Conservation (phyloP, 2,888 invertebrate species). For the Smittia sp. region DNA sequence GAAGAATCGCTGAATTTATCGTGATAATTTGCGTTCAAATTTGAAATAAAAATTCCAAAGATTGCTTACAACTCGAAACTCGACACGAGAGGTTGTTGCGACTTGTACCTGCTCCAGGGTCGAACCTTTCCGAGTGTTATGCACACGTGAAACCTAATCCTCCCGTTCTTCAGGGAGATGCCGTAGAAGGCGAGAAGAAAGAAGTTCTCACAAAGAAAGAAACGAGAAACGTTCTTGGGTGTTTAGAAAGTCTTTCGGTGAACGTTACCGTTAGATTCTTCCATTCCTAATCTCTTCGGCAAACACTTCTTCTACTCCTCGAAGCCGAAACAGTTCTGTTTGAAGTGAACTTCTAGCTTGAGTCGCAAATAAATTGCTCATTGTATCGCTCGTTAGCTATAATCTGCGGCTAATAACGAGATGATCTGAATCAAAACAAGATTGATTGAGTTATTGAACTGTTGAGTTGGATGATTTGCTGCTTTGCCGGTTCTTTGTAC, state of each 20-base stretch:
- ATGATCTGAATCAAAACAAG: not conserved
- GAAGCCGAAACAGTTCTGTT: not conserved
- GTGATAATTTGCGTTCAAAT: not conserved
- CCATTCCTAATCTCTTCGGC: not conserved
- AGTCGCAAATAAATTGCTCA: constrained; percentile 6
- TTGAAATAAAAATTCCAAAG: constrained; percentile 3
- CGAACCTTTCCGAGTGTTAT: constrained; percentile 16
- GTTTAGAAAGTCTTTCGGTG: constrained; percentile 23
- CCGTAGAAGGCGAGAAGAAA: not conserved
- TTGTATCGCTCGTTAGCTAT: constrained; percentile 20
- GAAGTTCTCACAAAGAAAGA: constrained; percentile 17
- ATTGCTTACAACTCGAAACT: not conserved
- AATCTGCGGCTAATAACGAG: not conserved
- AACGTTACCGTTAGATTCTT: constrained; percentile 14
- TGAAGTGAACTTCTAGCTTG: not conserved
- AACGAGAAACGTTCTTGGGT: not conserved
- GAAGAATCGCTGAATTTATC: not conserved
- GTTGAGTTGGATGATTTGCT: not conserved
- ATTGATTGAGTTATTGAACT: constrained; percentile 7
- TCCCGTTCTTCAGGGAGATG: not conserved
- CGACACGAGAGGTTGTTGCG: not conserved
- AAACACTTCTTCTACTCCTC: constrained; percentile 13
- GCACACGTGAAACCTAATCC: constrained; percentile 27
- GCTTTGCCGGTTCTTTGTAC: not conserved
- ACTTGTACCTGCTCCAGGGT: constrained; percentile 5